A percentile compares a stretch with the other conserved stretches of the same genome.
Evolutionary conservation across 2,113 vertebrate genomes (phyloP).

Genomic region (Brevimyrus niger): DNA sequence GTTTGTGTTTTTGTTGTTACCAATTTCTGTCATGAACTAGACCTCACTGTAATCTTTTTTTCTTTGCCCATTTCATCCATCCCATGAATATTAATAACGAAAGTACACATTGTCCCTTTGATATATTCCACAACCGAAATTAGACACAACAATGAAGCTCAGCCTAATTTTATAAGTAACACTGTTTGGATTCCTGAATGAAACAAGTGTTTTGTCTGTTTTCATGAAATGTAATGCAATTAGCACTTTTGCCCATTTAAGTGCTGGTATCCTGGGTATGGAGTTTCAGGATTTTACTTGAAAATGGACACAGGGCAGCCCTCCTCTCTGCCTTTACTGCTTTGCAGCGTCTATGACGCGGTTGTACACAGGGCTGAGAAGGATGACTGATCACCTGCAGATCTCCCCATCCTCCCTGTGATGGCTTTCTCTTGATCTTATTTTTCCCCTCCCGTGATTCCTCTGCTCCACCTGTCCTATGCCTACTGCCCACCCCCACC

Average conservation of each 20-base stretch:
- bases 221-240: not conserved
- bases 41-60: not conserved
- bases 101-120: not conserved
- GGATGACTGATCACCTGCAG: not conserved
- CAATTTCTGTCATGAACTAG: not conserved
- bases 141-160: not conserved
- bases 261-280: not conserved
- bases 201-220: not conserved
- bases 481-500: conserved; percentile 39
- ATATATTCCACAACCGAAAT: not conserved
- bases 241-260: not conserved
- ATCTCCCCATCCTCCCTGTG: not conserved
- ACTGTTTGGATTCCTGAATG: not conserved
- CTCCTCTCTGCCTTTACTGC: not conserved
- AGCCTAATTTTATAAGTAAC: not conserved
- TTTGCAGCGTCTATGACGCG: not conserved
- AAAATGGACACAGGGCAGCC: not conserved
- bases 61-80: not conserved
- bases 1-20: conserved; percentile 1
- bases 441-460: not conserved
- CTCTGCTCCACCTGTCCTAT: conserved; percentile 31
- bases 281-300: not conserved
- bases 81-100: not conserved
- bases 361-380: not conserved
- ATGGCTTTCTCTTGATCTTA: not conserved